Percentiles rank a stretch among this genome's conserved stretches.
These are phyloP conservation scores for Microhierax caerulescens DNA, from an alignment of 2,797 vertebrate species.

Conservation along the genomic window DNA sequence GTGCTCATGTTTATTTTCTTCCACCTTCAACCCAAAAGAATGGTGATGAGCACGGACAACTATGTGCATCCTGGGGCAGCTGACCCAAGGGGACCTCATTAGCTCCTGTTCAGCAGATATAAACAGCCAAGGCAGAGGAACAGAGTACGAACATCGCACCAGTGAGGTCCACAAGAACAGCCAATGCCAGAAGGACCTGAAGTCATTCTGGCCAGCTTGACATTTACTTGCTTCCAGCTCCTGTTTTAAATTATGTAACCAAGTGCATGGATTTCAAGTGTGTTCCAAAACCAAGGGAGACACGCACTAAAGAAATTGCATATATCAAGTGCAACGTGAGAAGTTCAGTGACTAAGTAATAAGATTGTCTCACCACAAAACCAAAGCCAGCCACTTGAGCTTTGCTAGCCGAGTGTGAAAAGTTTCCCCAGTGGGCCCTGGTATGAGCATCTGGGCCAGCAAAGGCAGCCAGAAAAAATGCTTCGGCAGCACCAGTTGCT, in stretches of 20 bases:
- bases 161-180: background rate
- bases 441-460: background rate
- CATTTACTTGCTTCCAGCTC: background rate
- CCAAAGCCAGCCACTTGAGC: background rate
- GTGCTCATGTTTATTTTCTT: background rate
- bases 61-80: background rate
- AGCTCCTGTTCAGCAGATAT: background rate
- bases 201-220: background rate
- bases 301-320: background rate
- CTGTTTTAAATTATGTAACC: background rate
- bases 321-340: background rate
- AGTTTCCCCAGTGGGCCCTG: background rate
- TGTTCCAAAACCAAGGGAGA: background rate
- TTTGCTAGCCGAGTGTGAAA: background rate
- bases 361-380: background rate
- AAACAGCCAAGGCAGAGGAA: background rate
- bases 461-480: background rate
- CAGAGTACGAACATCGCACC: background rate
- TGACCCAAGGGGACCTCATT: background rate
- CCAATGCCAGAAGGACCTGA: background rate
- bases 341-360: background rate
- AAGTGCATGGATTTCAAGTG: background rate
- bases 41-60: accelerated
- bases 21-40: background rate
- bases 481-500: background rate